Conservation (phyloP, 2,888 invertebrate genomes). For the Polymixis flavicincta region DNA sequence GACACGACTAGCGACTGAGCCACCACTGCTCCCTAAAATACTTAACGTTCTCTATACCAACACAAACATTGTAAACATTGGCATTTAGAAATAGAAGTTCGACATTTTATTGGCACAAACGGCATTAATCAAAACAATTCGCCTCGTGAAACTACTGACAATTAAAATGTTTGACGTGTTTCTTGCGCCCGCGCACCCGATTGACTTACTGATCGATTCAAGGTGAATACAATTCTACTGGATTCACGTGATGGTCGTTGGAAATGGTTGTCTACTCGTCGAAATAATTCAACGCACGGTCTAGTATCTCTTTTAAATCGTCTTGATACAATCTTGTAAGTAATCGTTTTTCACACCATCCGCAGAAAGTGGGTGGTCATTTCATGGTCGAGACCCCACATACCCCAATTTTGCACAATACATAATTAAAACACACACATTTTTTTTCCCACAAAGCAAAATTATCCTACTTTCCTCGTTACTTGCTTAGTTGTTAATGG, state of each 20-base stretch:
- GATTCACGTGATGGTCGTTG: conserved; percentile 65
- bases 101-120: conserved; percentile 29
- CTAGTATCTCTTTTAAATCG: neutral
- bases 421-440: conserved; percentile 29
- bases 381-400: conserved; percentile 29
- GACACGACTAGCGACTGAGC: too few species aligned
- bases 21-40: too few species aligned
- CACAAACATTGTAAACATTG: neutral
- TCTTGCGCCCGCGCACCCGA: conserved; percentile 47
- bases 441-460: conserved; percentile 19
- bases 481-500: conserved; percentile 24
- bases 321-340: neutral
- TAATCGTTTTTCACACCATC: conserved; percentile 1
- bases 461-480: conserved; percentile 24
- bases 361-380: conserved; percentile 10
- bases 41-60: neutral
- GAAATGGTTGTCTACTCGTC: neutral
- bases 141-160: conserved; percentile 41
- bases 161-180: conserved; percentile 68
- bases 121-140: conserved; percentile 55
- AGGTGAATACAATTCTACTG: conserved; percentile 73
- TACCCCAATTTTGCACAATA: conserved; percentile 25
- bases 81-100: conserved; percentile 7
- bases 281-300: neutral
- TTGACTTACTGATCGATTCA: conserved; percentile 67